These are phyloP conservation scores for Drosophila nigrodunni DNA, from an alignment of 1,140 invertebrate genomes.

Conservation along the genomic window DNA sequence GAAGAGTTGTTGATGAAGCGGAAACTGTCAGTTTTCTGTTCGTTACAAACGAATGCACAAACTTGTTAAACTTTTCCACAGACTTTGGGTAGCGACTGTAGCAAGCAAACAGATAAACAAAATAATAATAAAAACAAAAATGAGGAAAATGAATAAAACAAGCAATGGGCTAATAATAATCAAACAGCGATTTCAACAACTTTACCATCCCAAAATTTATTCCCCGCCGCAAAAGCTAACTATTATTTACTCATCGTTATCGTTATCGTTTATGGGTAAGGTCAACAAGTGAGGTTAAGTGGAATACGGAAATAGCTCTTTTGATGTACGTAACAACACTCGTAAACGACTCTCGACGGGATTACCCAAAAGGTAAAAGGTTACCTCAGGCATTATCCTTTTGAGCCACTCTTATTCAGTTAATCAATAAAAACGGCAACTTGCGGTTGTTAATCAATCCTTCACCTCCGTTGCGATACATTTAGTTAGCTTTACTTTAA, in stretches of 20 bases:
- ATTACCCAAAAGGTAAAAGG: conserved; percentile 21
- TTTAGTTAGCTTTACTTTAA: no score
- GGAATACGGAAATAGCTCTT: conserved; percentile 29
- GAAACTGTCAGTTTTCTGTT: not conserved
- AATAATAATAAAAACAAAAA: conserved; percentile 9
- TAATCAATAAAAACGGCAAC: conserved; percentile 4
- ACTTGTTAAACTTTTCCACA: not conserved
- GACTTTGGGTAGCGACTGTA: not conserved
- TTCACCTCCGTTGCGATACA: no score
- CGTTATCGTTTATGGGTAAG: conserved; percentile 49
- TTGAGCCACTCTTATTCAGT: not conserved
- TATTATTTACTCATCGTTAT: conserved; percentile 54
- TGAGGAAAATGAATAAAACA: conserved; percentile 1
- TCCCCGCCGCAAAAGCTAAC: not conserved
- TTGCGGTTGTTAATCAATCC: not conserved
- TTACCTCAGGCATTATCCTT: not conserved
- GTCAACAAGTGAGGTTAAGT: conserved; percentile 54
- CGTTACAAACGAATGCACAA: not conserved
- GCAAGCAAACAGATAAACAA: conserved; percentile 26
- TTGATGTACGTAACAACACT: conserved; percentile 9
- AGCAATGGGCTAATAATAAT: conserved; percentile 36
- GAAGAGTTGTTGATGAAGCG: not conserved
- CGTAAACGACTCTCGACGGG: conserved; percentile 9
- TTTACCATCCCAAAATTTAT: not conserved
- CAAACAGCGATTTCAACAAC: conserved; percentile 39